Percentiles rank a stretch among this genome's conserved stretches.
phyloP scores from a whole-genome alignment of 2,113 vertebrate species.

The Tetrax tetrax region DNA sequence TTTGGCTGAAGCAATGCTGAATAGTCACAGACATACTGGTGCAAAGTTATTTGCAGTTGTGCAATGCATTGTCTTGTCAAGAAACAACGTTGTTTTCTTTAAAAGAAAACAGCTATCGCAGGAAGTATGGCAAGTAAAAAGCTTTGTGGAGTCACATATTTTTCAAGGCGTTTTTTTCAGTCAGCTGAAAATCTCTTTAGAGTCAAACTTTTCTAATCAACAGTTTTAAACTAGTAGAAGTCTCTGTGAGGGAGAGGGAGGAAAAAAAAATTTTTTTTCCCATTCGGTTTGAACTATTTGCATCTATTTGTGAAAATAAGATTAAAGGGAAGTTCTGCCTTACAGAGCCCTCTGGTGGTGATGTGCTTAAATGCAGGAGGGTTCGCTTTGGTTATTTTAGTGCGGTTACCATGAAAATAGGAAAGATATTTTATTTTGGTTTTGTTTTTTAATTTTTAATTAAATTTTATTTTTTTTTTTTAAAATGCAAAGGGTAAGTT shows the following conservation, averaged over 20 bases:
- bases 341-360: neutral
- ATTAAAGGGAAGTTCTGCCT: neutral
- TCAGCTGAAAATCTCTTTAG: neutral
- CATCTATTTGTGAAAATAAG: neutral
- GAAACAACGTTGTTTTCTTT: neutral
- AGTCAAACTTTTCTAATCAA: neutral
- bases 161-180: neutral
- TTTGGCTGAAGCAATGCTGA: neutral
- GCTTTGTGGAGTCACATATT: neutral
- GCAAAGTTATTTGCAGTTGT: neutral
- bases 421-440: neutral
- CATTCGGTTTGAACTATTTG: fast-evolving
- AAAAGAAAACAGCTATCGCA: neutral
- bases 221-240: neutral
- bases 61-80: neutral
- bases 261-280: neutral
- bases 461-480: neutral
- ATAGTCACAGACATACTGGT: neutral
- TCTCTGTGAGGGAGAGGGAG: neutral
- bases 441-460: neutral
- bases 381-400: neutral
- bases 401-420: neutral
- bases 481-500: neutral
- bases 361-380: fast-evolving
- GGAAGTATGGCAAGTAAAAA: neutral